Evolutionary conservation across 2,113 vertebrate species (phyloP), one percentile per base, ranked within the genome.

Genomic region (Terrapene triunguis): DNA sequence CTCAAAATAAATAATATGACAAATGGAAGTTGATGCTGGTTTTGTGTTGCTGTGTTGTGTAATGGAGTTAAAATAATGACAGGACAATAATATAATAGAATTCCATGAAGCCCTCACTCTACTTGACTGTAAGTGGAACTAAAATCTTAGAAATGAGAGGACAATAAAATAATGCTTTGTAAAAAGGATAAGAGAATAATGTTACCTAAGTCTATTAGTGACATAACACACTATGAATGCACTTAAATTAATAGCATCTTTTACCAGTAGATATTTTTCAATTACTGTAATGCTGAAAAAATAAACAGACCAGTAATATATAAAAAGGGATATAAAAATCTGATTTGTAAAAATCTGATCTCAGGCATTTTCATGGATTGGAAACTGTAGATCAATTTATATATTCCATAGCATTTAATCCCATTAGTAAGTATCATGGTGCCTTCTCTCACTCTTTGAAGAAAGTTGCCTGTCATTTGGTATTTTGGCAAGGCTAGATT

Each of bases 231-330:
- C 92, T 95, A 93, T 91, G 94, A 98, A 98, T 96, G 97, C 96
- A 97, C 97, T 98, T 97, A 98, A 96, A 97, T 97, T 98, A 98
- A 98, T 98, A 98, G 93, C 96, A 96, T 97, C 95, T 98, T 98
- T 97, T 97, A 97, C 96, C 93, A 97, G 96, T 91, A 97, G 92
- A 95, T 97, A 97, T 92, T 97, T 98, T 98, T 98, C 97, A 98
- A 97, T 98, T 98, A 97, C 93, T 89, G 81, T 97, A 97, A 97
- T 98, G 97, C 80, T 96, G 87, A 97, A 97, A 96, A 97, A 97
- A 97, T 97, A 97, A 98, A 96, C 92, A 96, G 91, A 92, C 55
- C 51, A 94, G 48, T 96, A 90, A 97, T 91, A 89, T 72, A 80
- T 93, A 98, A 94, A 90, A 96, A 97, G 55, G 38, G 24, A 94